A percentile compares a stretch with the other conserved stretches of the same genome.
Conservation (phyloP, 1,140 invertebrate species). For the Tachypleus tridentatus region DNA sequence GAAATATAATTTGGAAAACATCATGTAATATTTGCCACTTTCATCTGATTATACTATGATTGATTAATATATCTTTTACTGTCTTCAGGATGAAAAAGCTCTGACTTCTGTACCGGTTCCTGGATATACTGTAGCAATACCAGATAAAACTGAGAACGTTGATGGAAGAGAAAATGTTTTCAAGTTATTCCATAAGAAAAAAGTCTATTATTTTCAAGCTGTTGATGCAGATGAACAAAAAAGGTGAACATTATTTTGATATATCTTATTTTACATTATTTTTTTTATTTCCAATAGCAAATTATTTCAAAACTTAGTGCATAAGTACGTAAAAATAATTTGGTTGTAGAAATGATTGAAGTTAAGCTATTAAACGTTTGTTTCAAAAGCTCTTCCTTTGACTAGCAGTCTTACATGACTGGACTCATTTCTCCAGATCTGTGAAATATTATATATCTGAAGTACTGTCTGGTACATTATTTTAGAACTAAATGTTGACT, state of each 20-base stretch:
- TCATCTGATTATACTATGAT: not conserved
- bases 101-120: constrained; percentile 51
- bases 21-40: constrained; percentile 2
- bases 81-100: constrained; percentile 37
- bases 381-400: too few species aligned
- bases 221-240: constrained; percentile 36
- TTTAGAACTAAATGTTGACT: too few species aligned
- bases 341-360: too few species aligned
- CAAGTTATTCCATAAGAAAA: constrained; percentile 44
- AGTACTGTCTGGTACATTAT: too few species aligned
- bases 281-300: too few species aligned
- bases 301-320: too few species aligned
- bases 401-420: too few species aligned
- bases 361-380: too few species aligned
- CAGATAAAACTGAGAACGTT: constrained; percentile 26
- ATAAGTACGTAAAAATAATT: too few species aligned
- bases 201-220: constrained; percentile 43
- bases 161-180: constrained; percentile 40
- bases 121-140: constrained; percentile 38
- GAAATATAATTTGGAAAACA: not conserved
- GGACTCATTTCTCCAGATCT: too few species aligned
- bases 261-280: too few species aligned
- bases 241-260: constrained; percentile 29
- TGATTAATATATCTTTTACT: not conserved
- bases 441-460: too few species aligned